These are phyloP conservation scores for Myodes glareolus DNA, from an alignment of 2,113 vertebrate genomes.

Conservation along the genomic window DNA sequence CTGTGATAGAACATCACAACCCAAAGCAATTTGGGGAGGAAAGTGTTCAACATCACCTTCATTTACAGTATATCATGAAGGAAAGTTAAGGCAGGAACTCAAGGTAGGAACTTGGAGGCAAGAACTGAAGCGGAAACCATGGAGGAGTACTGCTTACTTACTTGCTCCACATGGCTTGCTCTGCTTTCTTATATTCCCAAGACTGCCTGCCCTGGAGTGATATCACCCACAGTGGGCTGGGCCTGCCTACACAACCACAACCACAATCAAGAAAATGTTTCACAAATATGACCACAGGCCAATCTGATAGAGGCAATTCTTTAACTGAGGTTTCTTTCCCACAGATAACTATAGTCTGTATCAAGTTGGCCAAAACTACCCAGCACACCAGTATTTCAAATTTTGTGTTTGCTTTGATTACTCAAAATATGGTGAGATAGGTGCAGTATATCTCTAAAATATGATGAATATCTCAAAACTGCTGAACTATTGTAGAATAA, in stretches of 20 bases:
- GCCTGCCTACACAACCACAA: background rate
- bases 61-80: background rate
- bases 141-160: background rate
- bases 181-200: background rate
- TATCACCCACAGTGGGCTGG: background rate
- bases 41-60: background rate
- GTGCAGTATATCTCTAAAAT: background rate
- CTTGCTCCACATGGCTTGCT: background rate
- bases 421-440: background rate
- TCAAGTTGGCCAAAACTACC: background rate
- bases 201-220: background rate
- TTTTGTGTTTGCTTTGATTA: background rate
- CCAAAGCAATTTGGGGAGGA: background rate
- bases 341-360: background rate
- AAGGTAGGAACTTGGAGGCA: background rate
- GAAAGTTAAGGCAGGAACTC: background rate
- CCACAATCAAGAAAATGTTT: background rate
- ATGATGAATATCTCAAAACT: conserved; percentile 36
- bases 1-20: background rate
- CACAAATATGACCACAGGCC: background rate
- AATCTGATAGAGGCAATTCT: background rate
- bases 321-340: background rate
- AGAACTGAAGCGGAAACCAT: background rate
- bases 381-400: background rate
- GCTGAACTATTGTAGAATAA: background rate